Evolutionary conservation across 2,888 invertebrate species (phyloP).

Genomic region (Deilephila porcellus): DNA sequence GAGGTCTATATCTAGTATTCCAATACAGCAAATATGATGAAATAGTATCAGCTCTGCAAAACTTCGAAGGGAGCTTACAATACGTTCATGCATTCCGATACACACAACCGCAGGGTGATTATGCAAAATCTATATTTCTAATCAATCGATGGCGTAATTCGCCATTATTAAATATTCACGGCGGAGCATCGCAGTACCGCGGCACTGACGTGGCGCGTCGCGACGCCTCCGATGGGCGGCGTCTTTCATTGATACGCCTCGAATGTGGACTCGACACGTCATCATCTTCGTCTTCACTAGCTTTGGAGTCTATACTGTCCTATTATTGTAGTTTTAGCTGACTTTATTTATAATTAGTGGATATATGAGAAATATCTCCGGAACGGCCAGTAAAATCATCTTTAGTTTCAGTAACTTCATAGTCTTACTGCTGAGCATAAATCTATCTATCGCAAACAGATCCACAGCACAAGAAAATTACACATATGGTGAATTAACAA

Average conservation of each 20-base stretch:
- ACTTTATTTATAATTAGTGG: neutral
- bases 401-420: too few relatives aligned
- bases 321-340: neutral
- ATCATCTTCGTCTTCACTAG: conserved; percentile 26
- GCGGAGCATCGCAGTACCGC: neutral
- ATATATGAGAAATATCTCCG: neutral
- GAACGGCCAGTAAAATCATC: neutral
- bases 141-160: conserved; percentile 29
- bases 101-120: conserved; percentile 13
- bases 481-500: too few relatives aligned
- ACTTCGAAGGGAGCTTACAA: neutral
- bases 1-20: neutral
- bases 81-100: neutral
- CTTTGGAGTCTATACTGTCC: neutral
- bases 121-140: conserved; percentile 18
- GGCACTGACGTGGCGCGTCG: conserved; percentile 28
- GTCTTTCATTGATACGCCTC: conserved; percentile 25
- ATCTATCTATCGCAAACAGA: too few relatives aligned
- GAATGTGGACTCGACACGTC: conserved; percentile 32
- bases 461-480: too few relatives aligned
- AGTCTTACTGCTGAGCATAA: too few relatives aligned
- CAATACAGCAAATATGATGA: too few relatives aligned
- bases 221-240: conserved; percentile 25
- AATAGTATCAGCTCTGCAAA: too few relatives aligned
- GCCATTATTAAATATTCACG: conserved; percentile 28